Evolutionary conservation across 2,888 invertebrate species (phyloP), one percentile per base, ranked within the genome.

Genomic region (Steinernema scapterisci): DNA sequence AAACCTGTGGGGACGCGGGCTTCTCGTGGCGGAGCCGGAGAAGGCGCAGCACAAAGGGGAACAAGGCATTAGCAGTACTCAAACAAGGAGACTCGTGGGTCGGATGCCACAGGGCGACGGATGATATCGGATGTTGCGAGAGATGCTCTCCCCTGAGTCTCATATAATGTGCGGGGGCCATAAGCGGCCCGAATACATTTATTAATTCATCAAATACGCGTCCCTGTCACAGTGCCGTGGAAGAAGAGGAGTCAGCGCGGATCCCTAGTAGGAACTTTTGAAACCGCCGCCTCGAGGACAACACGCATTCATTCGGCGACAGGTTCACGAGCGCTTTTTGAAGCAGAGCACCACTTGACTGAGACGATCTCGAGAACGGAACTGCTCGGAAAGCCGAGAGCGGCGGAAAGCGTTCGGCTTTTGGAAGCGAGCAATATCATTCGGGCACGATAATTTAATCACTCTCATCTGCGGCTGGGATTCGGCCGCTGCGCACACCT

Each of bases 81-180:
- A 63, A 63, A 63, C 63, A 63, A 63, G 31, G 63, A 27, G 5
- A 7, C 31, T 63, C n/a, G 27, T 11, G 31, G 63, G 31, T 31
- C 63, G 31, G 2, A 63, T 63, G 63, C 63, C 63, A 63, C 63
- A 27, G 63, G 31, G 31, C 31, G 16, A 63, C 63, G 63, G 63
- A 63, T 63, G 63, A 63, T 63, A 63, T 63, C 63, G 63, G 25
- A 63, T 63, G 63, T 63, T 63, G 63, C 63, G 63, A 27, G 63
- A 63, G 31, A 63, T 63, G 63, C 63, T 25, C 63, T 63, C 63
- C 63, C 63, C 27, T 11, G 63, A 63, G 63, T 63, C 63, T 63
- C 63, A 63, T 63, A 63, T 63, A 63, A 63, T 63, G 63, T 63
- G 63, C 63, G 63, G 63, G 63, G 63, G 63, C 63, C 63, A 63